Evolutionary conservation across 1,140 invertebrate species (phyloP), one percentile per base, ranked within the genome.

Genomic region (Sesamia nonagrioides): DNA sequence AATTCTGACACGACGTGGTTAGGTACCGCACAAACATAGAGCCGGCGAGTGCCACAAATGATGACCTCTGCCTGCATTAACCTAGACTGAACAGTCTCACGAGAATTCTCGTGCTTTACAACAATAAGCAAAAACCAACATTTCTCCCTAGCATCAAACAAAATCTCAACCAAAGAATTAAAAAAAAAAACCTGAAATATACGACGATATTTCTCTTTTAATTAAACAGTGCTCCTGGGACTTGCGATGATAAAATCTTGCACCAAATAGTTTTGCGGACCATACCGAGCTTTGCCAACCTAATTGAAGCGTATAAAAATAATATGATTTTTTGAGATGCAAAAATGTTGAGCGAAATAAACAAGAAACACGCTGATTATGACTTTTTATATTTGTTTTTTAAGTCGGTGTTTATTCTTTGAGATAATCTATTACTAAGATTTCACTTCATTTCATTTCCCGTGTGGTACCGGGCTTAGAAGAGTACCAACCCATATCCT

Each of bases 231-330:
- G 3, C 37, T 6, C 37, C 33, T 8, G 58, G 17, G 58, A 37
- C n/a, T 35, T 18, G 37, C 40, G 61, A 45, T 21, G 61, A 45
- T 37, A 21, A 42, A 66, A 66, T 66, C 37, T 40, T 21, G 61
- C 40, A 18, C 42, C 37, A 66, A 66, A 45, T 66, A 66, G 61
- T 66, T 66, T 61, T 13, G 33, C 35, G 21, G 35, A 61, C 15
- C 27, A 15, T 17, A 37, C 15, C 33, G 8, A 58, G 54, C 54
- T 58, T 61, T 61, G 60, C 33, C 4, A 6, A 40, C 56, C 45
- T 60, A 58, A 52, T 58, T 60, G 35, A 74, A 42, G 17, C 56
- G 54, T 58, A 15, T 58, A 58, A 58, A 58, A 27, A 58, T 27
- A 33, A 21, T 27, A 27, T 33, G 27, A 33, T 58, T 33, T 27